Percentiles rank a stretch among this genome's conserved stretches.
Evolutionary conservation across 2,797 vertebrate genomes (phyloP).

Genomic region (Anomalospiza imberbis): DNA sequence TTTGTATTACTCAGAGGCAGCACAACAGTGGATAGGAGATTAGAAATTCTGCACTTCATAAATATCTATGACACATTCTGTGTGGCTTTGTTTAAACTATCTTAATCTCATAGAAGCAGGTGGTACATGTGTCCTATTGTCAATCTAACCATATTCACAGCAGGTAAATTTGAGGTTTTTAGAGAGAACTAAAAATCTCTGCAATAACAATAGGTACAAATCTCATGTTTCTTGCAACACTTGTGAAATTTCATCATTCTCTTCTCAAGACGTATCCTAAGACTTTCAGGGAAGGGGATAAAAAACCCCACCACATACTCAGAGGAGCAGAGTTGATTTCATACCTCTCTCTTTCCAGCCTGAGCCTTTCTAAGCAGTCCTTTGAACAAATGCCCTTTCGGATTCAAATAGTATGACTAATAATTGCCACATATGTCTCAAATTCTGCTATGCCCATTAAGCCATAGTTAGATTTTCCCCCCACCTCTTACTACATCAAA

Average conservation of each 20-base stretch:
- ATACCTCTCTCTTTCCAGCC: not conserved
- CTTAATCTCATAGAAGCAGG: constrained; percentile 25
- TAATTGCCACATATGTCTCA: constrained; percentile 6
- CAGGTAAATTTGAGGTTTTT: not conserved
- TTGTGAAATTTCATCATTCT: not conserved
- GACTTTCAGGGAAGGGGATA: not conserved
- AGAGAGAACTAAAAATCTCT: not conserved
- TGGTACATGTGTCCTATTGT: not conserved
- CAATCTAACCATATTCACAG: not conserved
- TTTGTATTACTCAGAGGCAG: not conserved
- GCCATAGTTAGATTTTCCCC: not conserved
- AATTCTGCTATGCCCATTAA: constrained; percentile 17
- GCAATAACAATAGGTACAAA: not conserved
- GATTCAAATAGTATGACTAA: constrained; percentile 39
- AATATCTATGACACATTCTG: not conserved
- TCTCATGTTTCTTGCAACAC: not conserved
- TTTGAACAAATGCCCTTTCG: not conserved
- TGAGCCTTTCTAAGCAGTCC: not conserved
- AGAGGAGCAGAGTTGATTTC: not conserved
- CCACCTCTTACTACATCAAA: not conserved
- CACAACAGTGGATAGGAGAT: not conserved
- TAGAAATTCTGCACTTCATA: constrained; percentile 24
- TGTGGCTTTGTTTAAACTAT: constrained; percentile 16
- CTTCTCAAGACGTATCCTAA: not conserved
- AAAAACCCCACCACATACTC: not conserved